A percentile compares a stretch with the other conserved stretches of the same genome.
Conservation (phyloP, 2,888 invertebrate species). For the Tolmerus cingulatus region DNA sequence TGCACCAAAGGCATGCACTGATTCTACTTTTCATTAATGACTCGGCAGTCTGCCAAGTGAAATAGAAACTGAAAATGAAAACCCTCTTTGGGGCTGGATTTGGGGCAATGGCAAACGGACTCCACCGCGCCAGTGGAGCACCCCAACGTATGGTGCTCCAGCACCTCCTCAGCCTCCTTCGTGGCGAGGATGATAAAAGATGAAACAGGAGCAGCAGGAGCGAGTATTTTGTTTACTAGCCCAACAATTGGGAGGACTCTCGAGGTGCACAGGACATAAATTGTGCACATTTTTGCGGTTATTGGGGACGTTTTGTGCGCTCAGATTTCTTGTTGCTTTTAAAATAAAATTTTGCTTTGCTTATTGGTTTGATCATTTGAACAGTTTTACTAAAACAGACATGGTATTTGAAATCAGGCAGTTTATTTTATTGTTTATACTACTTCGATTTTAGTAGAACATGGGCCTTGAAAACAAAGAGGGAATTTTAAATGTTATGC, state of each 20-base stretch:
- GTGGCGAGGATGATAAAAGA: neutral
- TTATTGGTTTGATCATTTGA: no score
- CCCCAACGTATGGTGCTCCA: neutral
- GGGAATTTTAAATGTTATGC: no score
- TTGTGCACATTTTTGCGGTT: neutral
- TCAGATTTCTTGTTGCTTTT: neutral
- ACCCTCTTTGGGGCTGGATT: neutral
- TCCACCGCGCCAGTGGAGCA: neutral
- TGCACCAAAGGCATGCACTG: neutral
- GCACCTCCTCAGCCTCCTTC: neutral
- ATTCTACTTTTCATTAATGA: neutral
- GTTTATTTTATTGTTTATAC: no score
- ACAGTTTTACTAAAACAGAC: no score
- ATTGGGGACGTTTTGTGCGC: neutral
- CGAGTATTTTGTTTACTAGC: neutral
- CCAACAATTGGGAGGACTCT: neutral
- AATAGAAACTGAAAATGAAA: conserved; percentile 13
- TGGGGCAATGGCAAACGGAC: neutral
- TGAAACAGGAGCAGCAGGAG: neutral
- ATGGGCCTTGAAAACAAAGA: no score
- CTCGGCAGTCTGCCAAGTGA: conserved; percentile 3
- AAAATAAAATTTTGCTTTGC: neutral
- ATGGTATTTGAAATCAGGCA: no score
- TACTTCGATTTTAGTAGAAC: no score
- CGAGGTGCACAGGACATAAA: neutral